Base-by-base conservation (phyloP, 2,797 vertebrate species). In the Diplodus sargus region DNA sequence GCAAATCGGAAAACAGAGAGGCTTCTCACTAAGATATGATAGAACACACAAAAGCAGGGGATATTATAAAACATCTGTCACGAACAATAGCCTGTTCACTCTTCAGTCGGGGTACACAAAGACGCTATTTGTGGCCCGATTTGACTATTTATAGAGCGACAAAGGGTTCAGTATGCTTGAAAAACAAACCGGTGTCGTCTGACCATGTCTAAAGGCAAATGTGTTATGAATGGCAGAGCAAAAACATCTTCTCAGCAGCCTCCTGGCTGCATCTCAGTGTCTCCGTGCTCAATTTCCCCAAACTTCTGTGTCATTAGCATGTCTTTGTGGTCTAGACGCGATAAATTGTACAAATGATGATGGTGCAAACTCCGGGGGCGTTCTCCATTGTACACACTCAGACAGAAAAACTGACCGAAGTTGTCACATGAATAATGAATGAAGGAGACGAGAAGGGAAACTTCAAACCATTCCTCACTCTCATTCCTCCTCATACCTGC, bases 341-440 rank as follows among this genome's bases (percentile, higher is more conserved):
- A 22, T 62, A 53, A 78, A 72, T 47, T n/a, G 5, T 23, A 45
- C 63, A 59, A 58, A 74, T 53, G 60, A 60, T 57, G 74, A 70
- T 13, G 42, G 22, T 45, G 7, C 63, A 57, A 49, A 58, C 43
- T 59, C 25, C 10, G 39, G 39, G 8, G 39, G 39, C 10, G 39
- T 39, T 39, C 39, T 39, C 39, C 39, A 39, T 39, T 39, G 39
- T 39, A 3, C 9, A 39, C 39, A 39, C 39, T 39, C 9, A 34
- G 30, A 11, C 39, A 39, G 2, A 39, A 39, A 11, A 39, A 39
- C 2, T 39, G 39, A 39, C 39, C 9, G 6, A 77, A 51, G 45
- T 48, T 75, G 22, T 65, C n/a, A 20, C 39, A n/a, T 28, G 18
- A 63, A 58, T 51, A 58, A 17, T 25, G n/a, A 48, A 43, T 28